Conservation (phyloP, 2,797 vertebrate genomes). For the Lepidocolaptes lacrymiger region DNA sequence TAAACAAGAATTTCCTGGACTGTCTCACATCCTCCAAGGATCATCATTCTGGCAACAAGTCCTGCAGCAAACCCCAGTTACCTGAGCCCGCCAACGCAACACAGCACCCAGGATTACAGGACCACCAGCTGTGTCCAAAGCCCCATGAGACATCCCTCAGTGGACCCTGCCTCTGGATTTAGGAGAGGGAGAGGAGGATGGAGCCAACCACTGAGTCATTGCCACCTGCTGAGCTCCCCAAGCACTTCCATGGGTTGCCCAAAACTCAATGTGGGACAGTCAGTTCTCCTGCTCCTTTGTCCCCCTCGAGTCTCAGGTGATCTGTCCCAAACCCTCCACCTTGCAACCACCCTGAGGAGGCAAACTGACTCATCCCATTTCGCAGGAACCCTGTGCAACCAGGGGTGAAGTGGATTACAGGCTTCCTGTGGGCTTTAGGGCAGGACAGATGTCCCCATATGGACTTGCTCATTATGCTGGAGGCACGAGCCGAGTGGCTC, state of each 20-base stretch:
- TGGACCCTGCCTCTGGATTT: neutral
- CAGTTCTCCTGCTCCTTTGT: neutral
- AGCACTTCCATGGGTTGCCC: neutral
- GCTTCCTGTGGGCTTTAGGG: neutral
- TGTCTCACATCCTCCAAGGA: neutral
- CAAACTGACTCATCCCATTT: neutral
- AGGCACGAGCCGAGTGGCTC: neutral
- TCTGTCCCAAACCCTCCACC: neutral
- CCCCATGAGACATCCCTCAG: neutral
- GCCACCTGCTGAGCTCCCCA: neutral
- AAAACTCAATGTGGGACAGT: neutral
- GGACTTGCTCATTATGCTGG: neutral
- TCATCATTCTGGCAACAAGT: neutral
- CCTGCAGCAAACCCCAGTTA: neutral
- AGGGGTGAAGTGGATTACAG: conserved; percentile 11
- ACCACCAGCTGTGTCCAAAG: neutral
- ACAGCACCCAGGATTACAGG: neutral
- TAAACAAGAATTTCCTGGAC: neutral
- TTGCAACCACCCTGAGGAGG: neutral
- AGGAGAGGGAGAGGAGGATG: neutral
- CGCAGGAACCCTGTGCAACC: neutral
- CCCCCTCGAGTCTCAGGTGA: neutral
- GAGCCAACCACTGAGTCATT: neutral
- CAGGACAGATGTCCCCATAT: neutral
- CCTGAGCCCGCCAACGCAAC: neutral